Percentiles rank a stretch among this genome's conserved stretches.
Evolutionary conservation across 2,113 vertebrate genomes (phyloP).

Genomic region (Vulpes lagopus): DNA sequence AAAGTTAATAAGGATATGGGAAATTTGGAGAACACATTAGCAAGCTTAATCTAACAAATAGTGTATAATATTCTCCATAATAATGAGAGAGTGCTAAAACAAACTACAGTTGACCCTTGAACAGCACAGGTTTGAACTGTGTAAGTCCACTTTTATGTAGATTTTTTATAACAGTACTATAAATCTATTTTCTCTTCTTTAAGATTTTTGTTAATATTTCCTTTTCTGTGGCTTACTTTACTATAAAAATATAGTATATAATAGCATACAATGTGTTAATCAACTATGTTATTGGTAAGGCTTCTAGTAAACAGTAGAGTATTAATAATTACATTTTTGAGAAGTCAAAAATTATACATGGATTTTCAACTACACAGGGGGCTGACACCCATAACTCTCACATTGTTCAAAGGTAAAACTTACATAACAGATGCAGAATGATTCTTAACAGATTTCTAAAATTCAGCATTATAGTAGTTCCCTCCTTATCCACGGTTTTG

Average conservation of each 20-base stretch:
- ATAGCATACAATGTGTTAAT: neutral
- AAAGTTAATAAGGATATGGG: neutral
- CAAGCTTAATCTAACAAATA: neutral
- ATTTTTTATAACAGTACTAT: neutral
- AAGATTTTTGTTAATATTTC: neutral
- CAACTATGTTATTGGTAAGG: neutral
- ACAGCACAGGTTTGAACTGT: neutral
- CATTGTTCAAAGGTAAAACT: neutral
- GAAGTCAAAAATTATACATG: neutral
- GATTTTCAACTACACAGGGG: neutral
- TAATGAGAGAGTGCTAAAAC: neutral
- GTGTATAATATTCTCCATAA: neutral
- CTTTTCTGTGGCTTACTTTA: neutral
- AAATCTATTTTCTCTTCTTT: neutral
- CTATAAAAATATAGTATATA: neutral
- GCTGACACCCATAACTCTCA: neutral
- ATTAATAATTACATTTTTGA: neutral
- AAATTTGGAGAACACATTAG: neutral
- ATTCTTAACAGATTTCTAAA: neutral
- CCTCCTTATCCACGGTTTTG: neutral
- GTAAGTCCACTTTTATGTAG: neutral
- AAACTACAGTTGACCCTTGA: neutral
- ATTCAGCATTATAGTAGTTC: neutral
- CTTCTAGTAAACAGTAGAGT: neutral
- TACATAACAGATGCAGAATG: neutral